Conservation (phyloP, 1,140 invertebrate species). For the Schlechtendalia chinensis region DNA sequence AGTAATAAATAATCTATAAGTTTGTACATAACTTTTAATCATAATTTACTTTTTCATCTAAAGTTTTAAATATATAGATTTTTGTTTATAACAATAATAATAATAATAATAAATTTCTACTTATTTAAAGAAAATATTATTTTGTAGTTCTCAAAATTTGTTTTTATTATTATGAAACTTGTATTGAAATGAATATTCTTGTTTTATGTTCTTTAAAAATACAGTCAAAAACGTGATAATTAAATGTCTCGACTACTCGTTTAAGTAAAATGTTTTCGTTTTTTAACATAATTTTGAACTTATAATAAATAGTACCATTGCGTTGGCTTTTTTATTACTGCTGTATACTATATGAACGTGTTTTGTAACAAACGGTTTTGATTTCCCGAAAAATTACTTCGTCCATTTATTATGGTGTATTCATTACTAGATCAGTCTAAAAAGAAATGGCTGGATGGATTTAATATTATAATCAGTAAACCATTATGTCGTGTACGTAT, state of each 20-base stretch:
- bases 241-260: background rate
- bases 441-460: background rate
- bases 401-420: too few species aligned
- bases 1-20: too few species aligned
- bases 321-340: background rate
- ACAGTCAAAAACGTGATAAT: background rate
- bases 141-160: too few species aligned
- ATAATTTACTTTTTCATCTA: too few species aligned
- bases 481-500: background rate
- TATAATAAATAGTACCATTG: background rate
- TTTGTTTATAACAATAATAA: too few species aligned
- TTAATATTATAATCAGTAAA: constrained; percentile 35
- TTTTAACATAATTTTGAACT: background rate
- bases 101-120: too few species aligned
- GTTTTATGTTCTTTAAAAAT: background rate
- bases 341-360: background rate
- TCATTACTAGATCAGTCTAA: background rate
- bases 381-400: background rate
- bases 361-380: background rate
- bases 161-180: background rate
- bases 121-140: too few species aligned
- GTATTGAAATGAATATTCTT: background rate
- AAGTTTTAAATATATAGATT: too few species aligned
- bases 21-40: too few species aligned
- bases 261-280: background rate